Conservation (phyloP, 2,888 invertebrate species). For the Ectemnius continuus region DNA sequence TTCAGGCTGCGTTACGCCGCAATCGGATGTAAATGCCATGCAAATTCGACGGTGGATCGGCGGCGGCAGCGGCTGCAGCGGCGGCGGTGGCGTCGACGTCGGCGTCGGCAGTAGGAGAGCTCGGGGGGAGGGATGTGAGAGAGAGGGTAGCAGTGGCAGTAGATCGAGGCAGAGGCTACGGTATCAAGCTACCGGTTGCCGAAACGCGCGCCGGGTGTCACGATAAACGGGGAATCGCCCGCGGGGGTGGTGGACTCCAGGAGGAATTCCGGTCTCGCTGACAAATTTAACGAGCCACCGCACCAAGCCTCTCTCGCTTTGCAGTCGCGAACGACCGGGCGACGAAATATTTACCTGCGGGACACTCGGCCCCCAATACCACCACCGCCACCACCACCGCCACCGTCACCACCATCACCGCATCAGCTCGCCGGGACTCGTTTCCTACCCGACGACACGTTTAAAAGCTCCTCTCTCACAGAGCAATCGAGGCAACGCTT, state of each 20-base stretch:
- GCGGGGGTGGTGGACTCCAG: conserved; percentile 30
- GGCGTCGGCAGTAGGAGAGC: conserved; percentile 31
- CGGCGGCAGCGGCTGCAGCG: conserved; percentile 34
- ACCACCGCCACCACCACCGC: conserved; percentile 9
- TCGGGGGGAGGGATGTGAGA: conserved; percentile 40
- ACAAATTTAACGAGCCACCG: conserved; percentile 54
- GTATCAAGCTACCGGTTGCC: conserved; percentile 49
- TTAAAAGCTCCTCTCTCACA: too few relatives aligned
- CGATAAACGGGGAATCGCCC: conserved; percentile 47
- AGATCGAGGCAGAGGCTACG: conserved; percentile 46
- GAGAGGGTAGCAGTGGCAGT: neutral
- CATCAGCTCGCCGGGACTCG: too few relatives aligned
- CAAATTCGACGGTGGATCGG: conserved; percentile 63
- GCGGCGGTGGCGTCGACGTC: conserved; percentile 39
- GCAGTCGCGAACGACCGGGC: conserved; percentile 31
- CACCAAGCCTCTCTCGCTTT: neutral
- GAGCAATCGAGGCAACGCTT: too few relatives aligned
- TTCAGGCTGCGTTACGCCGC: conserved; percentile 62
- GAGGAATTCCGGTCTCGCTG: conserved; percentile 53
- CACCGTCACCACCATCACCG: neutral
- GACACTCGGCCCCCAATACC: conserved; percentile 41
- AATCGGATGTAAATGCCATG: conserved; percentile 73
- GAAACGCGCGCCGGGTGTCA: conserved; percentile 51
- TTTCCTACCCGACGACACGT: too few relatives aligned
- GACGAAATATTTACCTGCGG: conserved; percentile 60